phyloP scores from a whole-genome alignment of 2,797 vertebrate genomes.

The Glossophaga mutica region DNA sequence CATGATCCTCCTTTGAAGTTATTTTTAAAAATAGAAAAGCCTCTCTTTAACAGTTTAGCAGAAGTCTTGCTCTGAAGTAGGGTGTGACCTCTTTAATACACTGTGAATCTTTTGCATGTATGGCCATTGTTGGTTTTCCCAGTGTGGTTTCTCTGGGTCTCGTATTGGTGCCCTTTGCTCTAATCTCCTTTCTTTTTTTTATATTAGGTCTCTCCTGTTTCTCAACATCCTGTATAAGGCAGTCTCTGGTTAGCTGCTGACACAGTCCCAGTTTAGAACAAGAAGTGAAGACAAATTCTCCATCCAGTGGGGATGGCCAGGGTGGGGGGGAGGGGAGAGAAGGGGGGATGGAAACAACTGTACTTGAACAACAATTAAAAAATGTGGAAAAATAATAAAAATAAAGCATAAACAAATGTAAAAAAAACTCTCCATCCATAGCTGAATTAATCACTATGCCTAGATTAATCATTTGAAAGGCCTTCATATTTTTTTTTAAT shows the following conservation, averaged over 20 bases:
- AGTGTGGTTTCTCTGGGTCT: neutral
- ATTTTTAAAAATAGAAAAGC: conserved; percentile 41
- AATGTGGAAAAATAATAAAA: no score
- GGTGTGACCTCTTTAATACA: neutral
- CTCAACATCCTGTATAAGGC: neutral
- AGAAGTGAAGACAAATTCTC: conserved; percentile 1
- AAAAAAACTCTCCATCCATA: conserved; percentile 1
- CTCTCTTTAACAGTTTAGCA: neutral
- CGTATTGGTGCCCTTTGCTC: neutral
- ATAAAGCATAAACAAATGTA: no score
- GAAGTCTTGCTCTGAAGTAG: conserved; percentile 33
- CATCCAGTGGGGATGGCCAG: neutral
- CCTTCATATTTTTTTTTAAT: conserved; percentile 28
- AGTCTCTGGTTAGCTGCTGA: conserved; percentile 4
- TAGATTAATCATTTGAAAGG: conserved; percentile 23
- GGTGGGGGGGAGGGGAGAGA: no score
- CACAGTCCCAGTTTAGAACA: neutral
- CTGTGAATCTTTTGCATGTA: neutral
- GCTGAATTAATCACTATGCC: neutral
- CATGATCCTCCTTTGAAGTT: neutral
- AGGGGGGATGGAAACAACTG: no score
- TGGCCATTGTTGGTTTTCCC: neutral
- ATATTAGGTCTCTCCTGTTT: neutral
- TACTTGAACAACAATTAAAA: no score
- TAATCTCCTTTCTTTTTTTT: neutral